These are phyloP conservation scores for Pseudorectes ferrugineus DNA, from an alignment of 2,113 vertebrate genomes.

Conservation along the genomic window DNA sequence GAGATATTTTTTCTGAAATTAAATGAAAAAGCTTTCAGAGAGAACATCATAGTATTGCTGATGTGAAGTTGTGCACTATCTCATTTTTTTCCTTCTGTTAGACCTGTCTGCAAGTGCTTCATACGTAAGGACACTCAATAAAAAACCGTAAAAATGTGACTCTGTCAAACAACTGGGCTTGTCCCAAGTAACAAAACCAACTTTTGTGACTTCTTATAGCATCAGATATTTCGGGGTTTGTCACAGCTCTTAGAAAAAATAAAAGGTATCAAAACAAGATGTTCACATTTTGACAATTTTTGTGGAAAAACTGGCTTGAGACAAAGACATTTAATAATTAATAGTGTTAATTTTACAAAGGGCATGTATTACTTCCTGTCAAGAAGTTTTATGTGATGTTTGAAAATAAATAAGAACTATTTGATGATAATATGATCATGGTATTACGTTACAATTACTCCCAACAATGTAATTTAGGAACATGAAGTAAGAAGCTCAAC, in stretches of 20 bases:
- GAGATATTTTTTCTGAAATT: background rate
- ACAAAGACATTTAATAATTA: background rate
- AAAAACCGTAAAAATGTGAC: background rate
- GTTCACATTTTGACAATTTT: background rate
- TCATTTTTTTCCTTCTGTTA: background rate
- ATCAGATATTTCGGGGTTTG: background rate
- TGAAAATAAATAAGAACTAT: background rate
- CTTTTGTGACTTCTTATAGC: background rate
- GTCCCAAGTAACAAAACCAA: background rate
- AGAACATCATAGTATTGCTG: background rate
- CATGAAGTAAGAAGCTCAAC: background rate
- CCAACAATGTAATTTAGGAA: background rate
- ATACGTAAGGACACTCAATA: background rate
- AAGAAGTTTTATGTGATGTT: background rate
- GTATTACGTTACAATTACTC: background rate
- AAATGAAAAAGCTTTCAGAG: background rate
- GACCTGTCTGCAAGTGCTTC: background rate
- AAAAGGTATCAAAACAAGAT: background rate
- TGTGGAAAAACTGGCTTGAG: background rate
- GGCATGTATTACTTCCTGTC: background rate
- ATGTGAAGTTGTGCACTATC: background rate
- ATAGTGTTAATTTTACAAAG: background rate
- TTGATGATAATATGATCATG: background rate
- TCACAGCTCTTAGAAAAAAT: background rate
- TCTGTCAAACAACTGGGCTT: background rate